Percentiles rank a stretch among this genome's conserved stretches.
Conservation (phyloP, 2,888 invertebrate species). For the Mantis religiosa region DNA sequence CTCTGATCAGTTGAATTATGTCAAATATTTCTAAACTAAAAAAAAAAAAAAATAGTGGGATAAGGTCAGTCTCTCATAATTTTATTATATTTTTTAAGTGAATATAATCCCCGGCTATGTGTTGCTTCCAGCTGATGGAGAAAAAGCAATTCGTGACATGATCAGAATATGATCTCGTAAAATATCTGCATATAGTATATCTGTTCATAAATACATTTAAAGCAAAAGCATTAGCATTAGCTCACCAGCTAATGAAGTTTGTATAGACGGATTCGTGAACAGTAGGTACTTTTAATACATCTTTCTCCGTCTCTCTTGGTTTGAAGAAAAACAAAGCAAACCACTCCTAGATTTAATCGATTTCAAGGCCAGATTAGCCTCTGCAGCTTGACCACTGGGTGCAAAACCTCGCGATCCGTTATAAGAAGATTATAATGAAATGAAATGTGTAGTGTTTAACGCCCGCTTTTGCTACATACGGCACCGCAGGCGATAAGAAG, state of each 20-base stretch:
- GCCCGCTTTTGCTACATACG: no score
- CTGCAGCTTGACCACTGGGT: not conserved
- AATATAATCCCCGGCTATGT: not conserved
- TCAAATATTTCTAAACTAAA: no score
- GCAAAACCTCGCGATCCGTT: not conserved
- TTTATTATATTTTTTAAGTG: no score
- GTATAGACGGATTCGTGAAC: not conserved
- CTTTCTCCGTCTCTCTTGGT: not conserved
- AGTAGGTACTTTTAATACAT: not conserved
- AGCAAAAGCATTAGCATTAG: not conserved
- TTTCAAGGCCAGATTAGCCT: not conserved
- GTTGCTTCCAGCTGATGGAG: not conserved
- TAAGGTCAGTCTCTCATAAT: no score
- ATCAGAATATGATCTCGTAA: not conserved
- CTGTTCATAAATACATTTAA: not conserved
- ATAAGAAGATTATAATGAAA: no score
- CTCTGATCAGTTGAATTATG: no score
- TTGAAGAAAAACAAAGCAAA: not conserved
- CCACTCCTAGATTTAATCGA: not conserved
- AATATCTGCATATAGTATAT: not conserved
- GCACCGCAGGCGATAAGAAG: no score
- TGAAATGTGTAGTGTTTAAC: no score
- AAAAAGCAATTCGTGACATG: not conserved
- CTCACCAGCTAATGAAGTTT: not conserved
- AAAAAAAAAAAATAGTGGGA: no score